These are phyloP conservation scores for Sprattus sprattus DNA, from an alignment of 2,113 vertebrate genomes.

Conservation along the genomic window DNA sequence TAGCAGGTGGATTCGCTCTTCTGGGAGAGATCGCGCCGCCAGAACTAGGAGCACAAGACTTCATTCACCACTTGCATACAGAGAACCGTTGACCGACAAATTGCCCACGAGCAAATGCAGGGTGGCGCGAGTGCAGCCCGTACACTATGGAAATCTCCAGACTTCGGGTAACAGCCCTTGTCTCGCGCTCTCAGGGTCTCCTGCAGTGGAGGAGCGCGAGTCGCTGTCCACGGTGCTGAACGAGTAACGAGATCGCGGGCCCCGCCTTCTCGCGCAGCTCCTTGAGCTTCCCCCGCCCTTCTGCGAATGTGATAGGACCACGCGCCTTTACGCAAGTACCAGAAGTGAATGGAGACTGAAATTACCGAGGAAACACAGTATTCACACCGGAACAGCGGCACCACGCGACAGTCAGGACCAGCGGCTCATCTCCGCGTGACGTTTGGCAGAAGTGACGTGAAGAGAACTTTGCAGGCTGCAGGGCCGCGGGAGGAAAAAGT, in stretches of 20 bases:
- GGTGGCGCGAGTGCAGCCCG: background rate
- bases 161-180: constrained; percentile 22
- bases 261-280: constrained; percentile 41
- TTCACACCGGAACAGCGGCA: background rate
- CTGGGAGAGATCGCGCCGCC: background rate
- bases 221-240: constrained; percentile 73
- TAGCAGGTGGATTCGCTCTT: background rate
- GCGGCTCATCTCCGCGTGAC: background rate
- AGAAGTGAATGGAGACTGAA: constrained; percentile 35
- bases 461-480: background rate
- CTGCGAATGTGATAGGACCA: constrained; percentile 54
- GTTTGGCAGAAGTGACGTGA: background rate
- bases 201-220: constrained; percentile 57
- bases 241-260: constrained; percentile 36
- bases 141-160: constrained; percentile 29
- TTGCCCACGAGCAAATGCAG: background rate
- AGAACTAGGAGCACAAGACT: background rate
- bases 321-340: constrained; percentile 37
- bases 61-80: background rate
- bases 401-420: background rate
- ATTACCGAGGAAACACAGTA: background rate
- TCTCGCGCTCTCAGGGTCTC: constrained; percentile 24
- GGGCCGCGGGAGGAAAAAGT: background rate
- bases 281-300: constrained; percentile 34
- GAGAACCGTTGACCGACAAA: background rate